Conservation (phyloP, 2,888 invertebrate genomes). For the Tiliacea aurago region DNA sequence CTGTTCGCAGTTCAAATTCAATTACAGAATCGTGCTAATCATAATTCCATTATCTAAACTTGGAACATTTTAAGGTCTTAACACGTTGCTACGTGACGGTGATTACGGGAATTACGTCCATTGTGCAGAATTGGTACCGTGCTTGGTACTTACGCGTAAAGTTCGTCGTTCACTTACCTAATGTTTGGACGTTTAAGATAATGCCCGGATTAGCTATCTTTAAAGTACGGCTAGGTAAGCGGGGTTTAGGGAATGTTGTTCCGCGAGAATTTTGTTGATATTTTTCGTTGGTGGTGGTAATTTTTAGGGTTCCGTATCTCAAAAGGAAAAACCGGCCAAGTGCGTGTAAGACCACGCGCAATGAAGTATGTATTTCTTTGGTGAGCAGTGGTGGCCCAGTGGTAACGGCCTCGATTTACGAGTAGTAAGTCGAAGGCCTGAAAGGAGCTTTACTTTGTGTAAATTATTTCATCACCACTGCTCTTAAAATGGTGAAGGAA, state of each 20-base stretch:
- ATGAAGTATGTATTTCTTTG: no score
- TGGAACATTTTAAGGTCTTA: conserved; percentile 51
- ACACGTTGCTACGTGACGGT: conserved; percentile 63
- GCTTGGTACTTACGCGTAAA: conserved; percentile 35
- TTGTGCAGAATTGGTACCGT: conserved; percentile 39
- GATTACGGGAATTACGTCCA: conserved; percentile 55
- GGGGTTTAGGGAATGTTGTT: conserved; percentile 42
- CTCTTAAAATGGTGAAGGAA: no score
- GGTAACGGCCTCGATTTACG: no score
- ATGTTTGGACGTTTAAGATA: conserved; percentile 60
- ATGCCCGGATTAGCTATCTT: conserved; percentile 62
- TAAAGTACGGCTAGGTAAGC: conserved; percentile 55
- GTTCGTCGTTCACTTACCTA: conserved; percentile 36
- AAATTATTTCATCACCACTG: no score
- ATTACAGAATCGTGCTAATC: conserved; percentile 68
- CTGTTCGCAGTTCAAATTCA: conserved; percentile 63
- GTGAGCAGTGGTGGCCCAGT: no score
- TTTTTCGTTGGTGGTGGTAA: not conserved
- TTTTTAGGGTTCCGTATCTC: not conserved
- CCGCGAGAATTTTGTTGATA: conserved; percentile 5
- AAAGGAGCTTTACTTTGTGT: no score
- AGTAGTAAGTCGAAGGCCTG: no score
- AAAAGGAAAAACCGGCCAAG: no score
- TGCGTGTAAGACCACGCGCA: no score
- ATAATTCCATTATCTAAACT: conserved; percentile 64